phyloP scores from a whole-genome alignment of 2,797 vertebrate species.

The Harpia harpyja region DNA sequence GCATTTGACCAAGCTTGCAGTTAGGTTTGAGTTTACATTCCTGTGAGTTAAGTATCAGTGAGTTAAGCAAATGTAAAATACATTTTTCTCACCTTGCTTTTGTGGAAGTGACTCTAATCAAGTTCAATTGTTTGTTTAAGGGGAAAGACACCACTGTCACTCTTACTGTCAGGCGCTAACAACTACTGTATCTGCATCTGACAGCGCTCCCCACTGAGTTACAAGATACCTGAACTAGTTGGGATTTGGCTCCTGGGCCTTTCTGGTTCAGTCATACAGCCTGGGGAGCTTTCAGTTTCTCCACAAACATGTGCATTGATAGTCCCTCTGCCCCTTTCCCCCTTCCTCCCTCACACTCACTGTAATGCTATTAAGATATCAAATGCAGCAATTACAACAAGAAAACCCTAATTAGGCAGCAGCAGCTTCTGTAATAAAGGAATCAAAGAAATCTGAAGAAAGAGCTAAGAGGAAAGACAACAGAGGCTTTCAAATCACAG shows the following conservation, averaged over 20 bases:
- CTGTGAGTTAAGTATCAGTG: not conserved
- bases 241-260: not conserved
- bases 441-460: slow-evolving; percentile 56
- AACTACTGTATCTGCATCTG: not conserved
- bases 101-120: not conserved
- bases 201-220: not conserved
- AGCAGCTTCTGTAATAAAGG: slow-evolving; percentile 58
- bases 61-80: not conserved
- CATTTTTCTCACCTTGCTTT: not conserved
- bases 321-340: slow-evolving; percentile 51
- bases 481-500: slow-evolving; percentile 41
- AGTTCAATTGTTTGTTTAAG: not conserved
- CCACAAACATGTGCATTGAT: slow-evolving; percentile 11
- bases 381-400: slow-evolving; percentile 70
- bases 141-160: not conserved
- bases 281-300: not conserved
- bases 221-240: not conserved
- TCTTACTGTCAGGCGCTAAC: not conserved
- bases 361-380: slow-evolving; percentile 74
- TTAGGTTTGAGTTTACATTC: not conserved
- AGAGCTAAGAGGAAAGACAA: slow-evolving; percentile 5
- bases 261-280: not conserved
- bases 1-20: not conserved
- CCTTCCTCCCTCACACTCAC: slow-evolving; percentile 24
- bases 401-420: slow-evolving; percentile 73